phyloP scores from a whole-genome alignment of 2,797 vertebrate genomes.

The Molossus alvarezi region DNA sequence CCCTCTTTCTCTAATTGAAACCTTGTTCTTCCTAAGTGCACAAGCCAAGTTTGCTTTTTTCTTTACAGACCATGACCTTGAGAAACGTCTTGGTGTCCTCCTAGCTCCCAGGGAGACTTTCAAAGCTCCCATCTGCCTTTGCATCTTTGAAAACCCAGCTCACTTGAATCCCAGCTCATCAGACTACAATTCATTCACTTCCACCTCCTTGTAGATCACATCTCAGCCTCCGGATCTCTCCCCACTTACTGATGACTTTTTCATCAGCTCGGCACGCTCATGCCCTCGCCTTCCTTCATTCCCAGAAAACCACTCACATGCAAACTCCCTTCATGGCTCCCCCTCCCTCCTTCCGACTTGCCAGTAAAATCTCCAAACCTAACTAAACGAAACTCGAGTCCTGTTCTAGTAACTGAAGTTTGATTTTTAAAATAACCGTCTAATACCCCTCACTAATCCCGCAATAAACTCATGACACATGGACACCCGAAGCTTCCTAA shows the following conservation, averaged over 20 bases:
- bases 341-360: not conserved
- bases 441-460: not conserved
- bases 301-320: not conserved
- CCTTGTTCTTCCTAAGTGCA: not conserved
- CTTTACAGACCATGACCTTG: not conserved
- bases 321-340: not conserved
- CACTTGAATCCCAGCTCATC: not conserved
- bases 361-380: not conserved
- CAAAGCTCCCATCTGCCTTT: not conserved
- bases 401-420: constrained; percentile 3
- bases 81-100: not conserved
- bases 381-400: not conserved
- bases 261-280: too few relatives aligned
- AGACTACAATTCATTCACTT: not conserved
- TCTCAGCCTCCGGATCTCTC: not conserved
- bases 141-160: not conserved
- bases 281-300: not conserved
- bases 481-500: too few relatives aligned
- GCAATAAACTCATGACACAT: not conserved
- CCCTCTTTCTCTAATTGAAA: constrained; percentile 12
- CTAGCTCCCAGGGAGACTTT: not conserved
- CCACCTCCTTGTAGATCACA: not conserved
- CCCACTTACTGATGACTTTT: not conserved
- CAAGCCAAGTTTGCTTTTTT: not conserved
- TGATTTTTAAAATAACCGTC: not conserved